Conservation (phyloP, 2,113 vertebrate species). For the Toxotes chatareus region DNA sequence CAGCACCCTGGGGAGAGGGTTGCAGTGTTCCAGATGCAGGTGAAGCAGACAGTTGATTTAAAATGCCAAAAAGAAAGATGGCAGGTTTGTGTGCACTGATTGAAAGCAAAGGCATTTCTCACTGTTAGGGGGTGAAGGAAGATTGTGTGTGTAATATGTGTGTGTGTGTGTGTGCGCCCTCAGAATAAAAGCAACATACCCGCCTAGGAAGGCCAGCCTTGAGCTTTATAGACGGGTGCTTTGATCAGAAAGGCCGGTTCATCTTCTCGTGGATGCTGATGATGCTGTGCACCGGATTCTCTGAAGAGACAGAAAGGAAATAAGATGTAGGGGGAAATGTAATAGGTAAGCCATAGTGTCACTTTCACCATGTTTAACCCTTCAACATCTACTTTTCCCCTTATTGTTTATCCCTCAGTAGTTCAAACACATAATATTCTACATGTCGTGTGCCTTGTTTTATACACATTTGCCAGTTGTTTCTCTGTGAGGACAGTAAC, state of each 20-base stretch:
- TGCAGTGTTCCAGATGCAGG: constrained; percentile 57
- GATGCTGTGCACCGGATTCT: constrained; percentile 65
- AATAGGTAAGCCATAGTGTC: not conserved
- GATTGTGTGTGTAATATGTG: constrained; percentile 26
- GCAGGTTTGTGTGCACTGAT: constrained; percentile 59
- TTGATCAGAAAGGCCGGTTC: constrained; percentile 82
- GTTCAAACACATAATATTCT: not conserved
- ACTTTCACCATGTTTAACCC: not conserved
- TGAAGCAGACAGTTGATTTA: constrained; percentile 69
- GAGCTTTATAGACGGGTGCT: constrained; percentile 69
- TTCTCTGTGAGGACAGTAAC: not conserved
- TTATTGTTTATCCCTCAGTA: no score
- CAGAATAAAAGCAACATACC: constrained; percentile 64
- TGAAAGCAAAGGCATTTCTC: constrained; percentile 72
- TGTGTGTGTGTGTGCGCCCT: constrained; percentile 36
- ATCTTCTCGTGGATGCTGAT: constrained; percentile 73
- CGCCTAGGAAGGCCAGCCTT: constrained; percentile 63
- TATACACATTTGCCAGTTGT: not conserved
- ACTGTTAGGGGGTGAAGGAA: constrained; percentile 10
- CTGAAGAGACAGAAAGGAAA: constrained; percentile 53
- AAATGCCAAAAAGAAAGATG: constrained; percentile 73
- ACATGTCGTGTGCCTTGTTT: not conserved
- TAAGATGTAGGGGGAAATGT: constrained; percentile 76
- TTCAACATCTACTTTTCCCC: not conserved
- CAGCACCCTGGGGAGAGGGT: constrained; percentile 39